phyloP scores from a whole-genome alignment of 2,113 vertebrate species.

The Meles meles region DNA sequence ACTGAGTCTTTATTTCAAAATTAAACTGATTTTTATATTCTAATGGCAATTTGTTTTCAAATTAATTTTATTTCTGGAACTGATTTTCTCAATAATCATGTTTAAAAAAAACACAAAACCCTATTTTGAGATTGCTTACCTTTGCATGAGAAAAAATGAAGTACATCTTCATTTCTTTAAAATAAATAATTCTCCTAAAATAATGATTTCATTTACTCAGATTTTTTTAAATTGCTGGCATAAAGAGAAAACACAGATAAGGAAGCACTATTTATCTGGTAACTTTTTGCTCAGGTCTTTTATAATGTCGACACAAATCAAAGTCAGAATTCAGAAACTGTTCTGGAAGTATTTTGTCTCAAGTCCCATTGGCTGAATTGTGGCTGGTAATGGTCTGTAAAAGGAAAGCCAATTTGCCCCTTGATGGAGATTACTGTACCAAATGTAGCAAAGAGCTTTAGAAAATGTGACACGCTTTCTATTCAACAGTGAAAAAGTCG shows the following conservation, averaged over 20 bases:
- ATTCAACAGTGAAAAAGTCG: constrained; percentile 59
- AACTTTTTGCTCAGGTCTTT: constrained; percentile 22
- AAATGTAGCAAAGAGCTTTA: constrained; percentile 79
- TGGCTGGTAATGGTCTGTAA: constrained; percentile 77
- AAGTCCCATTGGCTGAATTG: constrained; percentile 71
- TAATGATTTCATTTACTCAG: not conserved
- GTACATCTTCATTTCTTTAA: not conserved
- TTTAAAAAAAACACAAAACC: not conserved
- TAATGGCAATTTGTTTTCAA: not conserved
- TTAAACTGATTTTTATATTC: not conserved
- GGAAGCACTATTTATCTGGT: not conserved
- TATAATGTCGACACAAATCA: constrained; percentile 51
- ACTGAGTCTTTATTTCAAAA: not conserved
- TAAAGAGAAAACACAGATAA: not conserved
- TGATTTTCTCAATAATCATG: not conserved
- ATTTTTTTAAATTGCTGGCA: not conserved
- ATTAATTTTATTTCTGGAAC: not conserved
- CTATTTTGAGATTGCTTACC: not conserved
- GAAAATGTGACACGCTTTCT: constrained; percentile 66
- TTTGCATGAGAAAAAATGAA: not conserved
- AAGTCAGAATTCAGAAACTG: constrained; percentile 46
- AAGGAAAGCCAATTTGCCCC: constrained; percentile 77
- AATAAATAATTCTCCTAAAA: not conserved
- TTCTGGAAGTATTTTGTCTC: constrained; percentile 69
- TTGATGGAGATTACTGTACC: constrained; percentile 79